Evolutionary conservation across 1,140 invertebrate genomes (phyloP).

Genomic region (Eupeodes corollae): DNA sequence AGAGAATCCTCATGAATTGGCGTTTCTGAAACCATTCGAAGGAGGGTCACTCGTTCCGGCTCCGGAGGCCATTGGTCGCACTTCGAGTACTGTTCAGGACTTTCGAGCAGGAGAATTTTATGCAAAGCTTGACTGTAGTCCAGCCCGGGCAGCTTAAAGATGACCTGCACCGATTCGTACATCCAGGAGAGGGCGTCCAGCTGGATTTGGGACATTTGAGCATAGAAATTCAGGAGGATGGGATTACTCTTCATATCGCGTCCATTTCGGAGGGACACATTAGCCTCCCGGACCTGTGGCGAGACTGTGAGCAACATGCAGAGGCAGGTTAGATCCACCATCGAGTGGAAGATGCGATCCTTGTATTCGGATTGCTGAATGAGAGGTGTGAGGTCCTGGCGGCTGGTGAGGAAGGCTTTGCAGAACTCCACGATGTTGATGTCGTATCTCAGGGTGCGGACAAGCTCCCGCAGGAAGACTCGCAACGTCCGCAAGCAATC

Average conservation of each 20-base stretch:
- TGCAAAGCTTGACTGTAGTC: slow-evolving; percentile 73
- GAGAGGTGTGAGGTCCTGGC: slow-evolving; percentile 42
- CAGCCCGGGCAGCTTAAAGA: slow-evolving; percentile 57
- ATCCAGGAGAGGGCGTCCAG: slow-evolving; percentile 76
- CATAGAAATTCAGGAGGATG: slow-evolving; percentile 51
- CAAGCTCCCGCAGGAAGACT: slow-evolving; percentile 69
- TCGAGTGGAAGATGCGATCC: slow-evolving; percentile 70
- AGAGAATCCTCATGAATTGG: slow-evolving; percentile 77
- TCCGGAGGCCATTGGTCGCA: slow-evolving; percentile 92
- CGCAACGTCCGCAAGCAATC: slow-evolving; percentile 80
- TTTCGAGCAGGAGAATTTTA: slow-evolving; percentile 79
- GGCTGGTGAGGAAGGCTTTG: slow-evolving; percentile 54
- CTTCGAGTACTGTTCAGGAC: slow-evolving; percentile 76
- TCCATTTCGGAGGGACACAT: slow-evolving; percentile 24
- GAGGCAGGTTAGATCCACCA: slow-evolving; percentile 75
- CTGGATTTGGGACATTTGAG: slow-evolving; percentile 65
- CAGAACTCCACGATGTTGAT: slow-evolving; percentile 62
- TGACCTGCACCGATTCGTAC: slow-evolving; percentile 60
- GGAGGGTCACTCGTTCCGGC: slow-evolving; percentile 62
- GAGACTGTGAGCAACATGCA: slow-evolving; percentile 70
- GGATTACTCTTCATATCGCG: slow-evolving; percentile 25
- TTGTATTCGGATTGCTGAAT: slow-evolving; percentile 52
- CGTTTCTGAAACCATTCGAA: slow-evolving; percentile 76
- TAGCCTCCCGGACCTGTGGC: slow-evolving; percentile 65
- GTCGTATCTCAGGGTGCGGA: slow-evolving; percentile 68